A percentile compares a stretch with the other conserved stretches of the same genome.
phyloP scores from a whole-genome alignment of 1,140 invertebrate genomes.

The Dreissena polymorpha region DNA sequence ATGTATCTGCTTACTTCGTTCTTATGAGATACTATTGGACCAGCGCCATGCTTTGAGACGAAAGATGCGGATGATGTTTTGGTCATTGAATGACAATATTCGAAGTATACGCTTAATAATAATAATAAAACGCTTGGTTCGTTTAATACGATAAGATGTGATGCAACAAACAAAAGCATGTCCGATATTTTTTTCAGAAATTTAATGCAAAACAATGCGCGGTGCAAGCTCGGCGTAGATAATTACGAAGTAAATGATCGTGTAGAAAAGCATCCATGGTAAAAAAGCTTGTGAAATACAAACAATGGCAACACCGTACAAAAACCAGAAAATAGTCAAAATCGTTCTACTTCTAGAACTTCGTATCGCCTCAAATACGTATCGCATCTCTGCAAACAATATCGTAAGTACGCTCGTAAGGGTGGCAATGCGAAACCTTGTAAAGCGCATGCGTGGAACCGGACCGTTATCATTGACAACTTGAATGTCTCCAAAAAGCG shows the following conservation, averaged over 20 bases:
- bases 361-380: constrained; percentile 28
- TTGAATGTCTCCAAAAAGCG: constrained; percentile 2
- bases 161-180: no score
- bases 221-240: constrained; percentile 42
- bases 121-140: no score
- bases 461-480: constrained; percentile 10
- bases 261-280: constrained; percentile 52
- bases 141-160: no score
- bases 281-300: constrained; percentile 31
- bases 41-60: no score
- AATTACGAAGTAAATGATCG: constrained; percentile 47
- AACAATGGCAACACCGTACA: constrained; percentile 30
- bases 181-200: neutral
- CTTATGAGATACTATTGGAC: no score
- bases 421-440: neutral
- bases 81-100: no score
- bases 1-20: no score
- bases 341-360: constrained; percentile 37
- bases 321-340: constrained; percentile 46
- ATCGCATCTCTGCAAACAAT: constrained; percentile 7
- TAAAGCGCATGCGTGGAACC: constrained; percentile 1
- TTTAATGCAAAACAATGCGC: neutral
- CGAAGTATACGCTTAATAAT: no score
- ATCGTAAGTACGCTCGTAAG: constrained; percentile 14
- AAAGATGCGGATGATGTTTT: no score